These are phyloP conservation scores for Tinea pellionella DNA, from an alignment of 2,888 invertebrate species.

Conservation along the genomic window DNA sequence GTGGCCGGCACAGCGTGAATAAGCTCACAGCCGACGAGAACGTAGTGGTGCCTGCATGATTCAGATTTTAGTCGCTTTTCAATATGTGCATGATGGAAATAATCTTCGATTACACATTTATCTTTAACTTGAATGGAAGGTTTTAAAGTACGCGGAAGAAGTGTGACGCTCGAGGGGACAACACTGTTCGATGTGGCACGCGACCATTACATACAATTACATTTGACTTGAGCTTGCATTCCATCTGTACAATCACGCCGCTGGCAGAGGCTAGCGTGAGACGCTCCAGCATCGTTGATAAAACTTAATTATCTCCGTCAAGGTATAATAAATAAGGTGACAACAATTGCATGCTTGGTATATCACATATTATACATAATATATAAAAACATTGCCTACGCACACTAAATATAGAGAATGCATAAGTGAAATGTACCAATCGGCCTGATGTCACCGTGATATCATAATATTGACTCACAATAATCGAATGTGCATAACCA, in stretches of 20 bases:
- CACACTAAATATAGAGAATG: slow-evolving; percentile 14
- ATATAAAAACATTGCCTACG: background rate
- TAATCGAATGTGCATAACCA: background rate
- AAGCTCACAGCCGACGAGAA: slow-evolving; percentile 47
- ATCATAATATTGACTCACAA: slow-evolving; percentile 10
- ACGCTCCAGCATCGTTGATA: background rate
- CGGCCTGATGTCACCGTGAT: slow-evolving; percentile 1
- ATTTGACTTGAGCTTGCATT: slow-evolving; percentile 11
- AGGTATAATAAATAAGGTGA: background rate
- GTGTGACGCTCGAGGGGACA: slow-evolving; percentile 1
- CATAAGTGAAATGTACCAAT: background rate
- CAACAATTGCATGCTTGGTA: too few relatives aligned
- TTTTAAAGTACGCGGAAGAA: background rate
- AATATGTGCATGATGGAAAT: background rate
- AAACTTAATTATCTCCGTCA: slow-evolving; percentile 16
- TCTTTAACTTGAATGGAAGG: background rate
- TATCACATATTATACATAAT: too few relatives aligned
- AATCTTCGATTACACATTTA: background rate
- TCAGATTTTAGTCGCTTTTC: background rate
- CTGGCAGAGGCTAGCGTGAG: background rate
- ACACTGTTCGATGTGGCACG: slow-evolving; percentile 16
- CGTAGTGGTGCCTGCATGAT: slow-evolving; percentile 9
- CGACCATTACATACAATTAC: slow-evolving; percentile 17
- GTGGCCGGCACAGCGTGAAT: slow-evolving; percentile 24
- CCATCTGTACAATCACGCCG: slow-evolving; percentile 7